A percentile compares a stretch with the other conserved stretches of the same genome.
phyloP scores from a whole-genome alignment of 2,888 invertebrate genomes.

The Phasia obesa region DNA sequence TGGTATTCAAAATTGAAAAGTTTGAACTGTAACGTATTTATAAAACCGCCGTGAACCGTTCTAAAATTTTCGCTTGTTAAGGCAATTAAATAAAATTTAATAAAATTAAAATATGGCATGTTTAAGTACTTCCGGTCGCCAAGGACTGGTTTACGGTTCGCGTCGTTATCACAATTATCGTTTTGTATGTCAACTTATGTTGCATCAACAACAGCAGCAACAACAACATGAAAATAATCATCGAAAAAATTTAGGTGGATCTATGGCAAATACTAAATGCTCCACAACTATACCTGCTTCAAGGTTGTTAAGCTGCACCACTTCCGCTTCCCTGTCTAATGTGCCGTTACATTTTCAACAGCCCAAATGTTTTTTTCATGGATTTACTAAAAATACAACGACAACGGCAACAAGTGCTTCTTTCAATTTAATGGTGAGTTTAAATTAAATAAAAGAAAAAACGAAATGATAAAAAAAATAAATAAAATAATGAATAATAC shows the following conservation, averaged over 20 bases:
- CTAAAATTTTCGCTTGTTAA: conserved; percentile 46
- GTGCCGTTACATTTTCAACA: conserved; percentile 66
- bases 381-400: conserved; percentile 72
- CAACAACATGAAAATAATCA: conserved; percentile 46
- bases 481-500: neutral
- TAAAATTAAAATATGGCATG: conserved; percentile 76
- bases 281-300: conserved; percentile 50
- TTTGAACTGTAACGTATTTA: conserved; percentile 7
- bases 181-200: conserved; percentile 77
- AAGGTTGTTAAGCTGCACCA: conserved; percentile 67
- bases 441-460: neutral
- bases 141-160: conserved; percentile 75
- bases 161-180: conserved; percentile 78
- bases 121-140: conserved; percentile 80
- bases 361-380: conserved; percentile 75
- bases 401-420: conserved; percentile 51
- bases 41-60: conserved; percentile 14
- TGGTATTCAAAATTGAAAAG: conserved; percentile 6
- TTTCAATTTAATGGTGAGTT: conserved; percentile 77
- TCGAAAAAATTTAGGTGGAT: conserved; percentile 57
- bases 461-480: neutral
- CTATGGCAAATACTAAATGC: conserved; percentile 42
- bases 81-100: conserved; percentile 54
- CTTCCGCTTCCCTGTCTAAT: conserved; percentile 69
- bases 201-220: no score